A percentile compares a stretch with the other conserved stretches of the same genome.
Evolutionary conservation across 1,140 invertebrate genomes (phyloP).

Genomic region (Musca domestica): DNA sequence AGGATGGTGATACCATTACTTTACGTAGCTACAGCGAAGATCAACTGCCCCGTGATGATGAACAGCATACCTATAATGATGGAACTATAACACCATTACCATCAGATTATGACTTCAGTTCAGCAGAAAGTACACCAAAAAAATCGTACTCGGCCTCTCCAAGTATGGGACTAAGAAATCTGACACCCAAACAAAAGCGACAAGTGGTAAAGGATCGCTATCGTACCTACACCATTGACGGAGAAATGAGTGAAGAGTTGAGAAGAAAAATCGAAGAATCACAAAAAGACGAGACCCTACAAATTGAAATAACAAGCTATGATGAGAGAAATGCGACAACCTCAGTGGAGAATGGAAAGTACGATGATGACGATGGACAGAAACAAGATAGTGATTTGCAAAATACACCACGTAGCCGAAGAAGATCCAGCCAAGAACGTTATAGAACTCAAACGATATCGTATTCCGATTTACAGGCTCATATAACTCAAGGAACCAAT

Average conservation of each 20-base stretch:
- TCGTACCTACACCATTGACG: conserved; percentile 74
- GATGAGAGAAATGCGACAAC: not conserved
- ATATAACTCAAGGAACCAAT: conserved; percentile 12
- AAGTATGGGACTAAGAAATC: conserved; percentile 50
- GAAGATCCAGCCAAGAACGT: conserved; percentile 41
- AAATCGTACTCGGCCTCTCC: conserved; percentile 50
- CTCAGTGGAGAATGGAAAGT: not conserved
- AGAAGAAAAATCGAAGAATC: conserved; percentile 30
- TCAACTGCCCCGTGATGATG: conserved; percentile 47
- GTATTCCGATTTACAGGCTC: conserved; percentile 29
- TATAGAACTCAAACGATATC: conserved; percentile 49
- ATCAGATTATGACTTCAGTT: conserved; percentile 60
- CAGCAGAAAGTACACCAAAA: conserved; percentile 70
- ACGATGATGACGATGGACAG: not conserved
- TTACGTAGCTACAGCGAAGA: conserved; percentile 50
- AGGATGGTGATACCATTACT: conserved; percentile 60
- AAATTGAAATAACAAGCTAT: conserved; percentile 39
- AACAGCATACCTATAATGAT: conserved; percentile 47
- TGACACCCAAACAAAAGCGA: conserved; percentile 75
- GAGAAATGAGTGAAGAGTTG: conserved; percentile 46
- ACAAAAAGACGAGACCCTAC: conserved; percentile 48
- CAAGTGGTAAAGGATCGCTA: conserved; percentile 71
- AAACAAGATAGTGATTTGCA: not conserved
- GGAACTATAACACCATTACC: conserved; percentile 54
- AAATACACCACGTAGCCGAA: conserved; percentile 28